Evolutionary conservation across 2,113 vertebrate genomes (phyloP).

Genomic region (Lampris incognitus): DNA sequence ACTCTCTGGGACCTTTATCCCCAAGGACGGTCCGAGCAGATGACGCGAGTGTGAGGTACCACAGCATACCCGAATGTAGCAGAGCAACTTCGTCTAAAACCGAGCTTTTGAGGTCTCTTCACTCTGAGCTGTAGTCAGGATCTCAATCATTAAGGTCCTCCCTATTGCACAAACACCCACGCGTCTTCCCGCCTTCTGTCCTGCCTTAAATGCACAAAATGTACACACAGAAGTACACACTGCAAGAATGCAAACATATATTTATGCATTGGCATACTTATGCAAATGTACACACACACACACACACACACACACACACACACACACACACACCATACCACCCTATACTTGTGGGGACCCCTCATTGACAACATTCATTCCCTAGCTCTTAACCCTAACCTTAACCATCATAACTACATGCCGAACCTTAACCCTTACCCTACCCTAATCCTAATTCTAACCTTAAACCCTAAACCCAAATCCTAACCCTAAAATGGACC

Average conservation of each 20-base stretch:
- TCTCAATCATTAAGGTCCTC: conserved; percentile 34
- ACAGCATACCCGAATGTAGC: neutral
- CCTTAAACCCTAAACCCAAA: no score
- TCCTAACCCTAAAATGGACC: no score
- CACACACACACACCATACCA: no score
- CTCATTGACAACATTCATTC: no score
- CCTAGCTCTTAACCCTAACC: no score
- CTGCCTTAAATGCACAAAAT: conserved; percentile 12
- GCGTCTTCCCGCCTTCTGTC: conserved; percentile 32
- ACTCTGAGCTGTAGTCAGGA: conserved; percentile 24
- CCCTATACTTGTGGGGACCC: no score
- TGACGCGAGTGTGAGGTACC: conserved; percentile 14
- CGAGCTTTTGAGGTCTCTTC: conserved; percentile 16
- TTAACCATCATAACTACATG: no score
- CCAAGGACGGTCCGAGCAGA: conserved; percentile 9
- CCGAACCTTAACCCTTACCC: no score
- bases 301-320: neutral
- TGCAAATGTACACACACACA: conserved; percentile 12
- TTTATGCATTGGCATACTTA: neutral
- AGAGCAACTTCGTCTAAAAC: conserved; percentile 11
- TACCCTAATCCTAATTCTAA: no score
- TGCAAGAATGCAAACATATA: neutral
- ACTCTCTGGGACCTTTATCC: conserved; percentile 6
- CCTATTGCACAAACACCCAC: conserved; percentile 35
- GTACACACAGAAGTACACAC: no score